phyloP scores from a whole-genome alignment of 2,888 invertebrate genomes.

The Rhodophaea formosa region DNA sequence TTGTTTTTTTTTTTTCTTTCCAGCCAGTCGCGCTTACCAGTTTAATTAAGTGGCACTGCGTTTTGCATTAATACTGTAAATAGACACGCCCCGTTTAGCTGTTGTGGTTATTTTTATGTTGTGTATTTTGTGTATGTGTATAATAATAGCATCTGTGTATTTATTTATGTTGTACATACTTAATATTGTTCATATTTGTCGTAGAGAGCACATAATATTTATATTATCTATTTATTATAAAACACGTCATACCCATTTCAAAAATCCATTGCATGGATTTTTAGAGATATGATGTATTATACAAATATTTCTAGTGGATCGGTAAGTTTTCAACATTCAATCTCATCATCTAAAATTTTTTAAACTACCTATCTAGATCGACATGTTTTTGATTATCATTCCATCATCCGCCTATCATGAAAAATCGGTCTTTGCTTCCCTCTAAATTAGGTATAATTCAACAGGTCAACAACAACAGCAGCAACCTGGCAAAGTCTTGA shows the following conservation, averaged over 20 bases:
- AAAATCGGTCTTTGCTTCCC: neutral
- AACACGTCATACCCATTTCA: neutral
- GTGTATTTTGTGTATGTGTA: constrained; percentile 27
- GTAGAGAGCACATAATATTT: neutral
- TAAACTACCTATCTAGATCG: neutral
- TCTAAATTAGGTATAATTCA: constrained; percentile 27
- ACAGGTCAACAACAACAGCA: constrained; percentile 64
- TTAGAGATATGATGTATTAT: neutral
- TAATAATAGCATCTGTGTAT: constrained; percentile 25
- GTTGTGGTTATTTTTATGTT: constrained; percentile 21
- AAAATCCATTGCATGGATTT: neutral
- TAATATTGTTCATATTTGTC: constrained; percentile 6
- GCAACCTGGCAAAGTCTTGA: constrained; percentile 87
- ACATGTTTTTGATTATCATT: neutral
- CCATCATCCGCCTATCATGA: no score
- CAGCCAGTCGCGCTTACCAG: constrained; percentile 24
- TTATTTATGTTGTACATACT: constrained; percentile 21
- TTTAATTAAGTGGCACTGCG: constrained; percentile 35
- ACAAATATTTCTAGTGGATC: neutral
- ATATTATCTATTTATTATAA: neutral
- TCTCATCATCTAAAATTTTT: neutral
- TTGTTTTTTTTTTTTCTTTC: constrained; percentile 29
- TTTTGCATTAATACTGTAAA: constrained; percentile 32
- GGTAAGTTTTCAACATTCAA: neutral
- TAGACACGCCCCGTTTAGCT: constrained; percentile 18